Conservation (phyloP, 2,113 vertebrate genomes). For the Orthonyx spaldingii region DNA sequence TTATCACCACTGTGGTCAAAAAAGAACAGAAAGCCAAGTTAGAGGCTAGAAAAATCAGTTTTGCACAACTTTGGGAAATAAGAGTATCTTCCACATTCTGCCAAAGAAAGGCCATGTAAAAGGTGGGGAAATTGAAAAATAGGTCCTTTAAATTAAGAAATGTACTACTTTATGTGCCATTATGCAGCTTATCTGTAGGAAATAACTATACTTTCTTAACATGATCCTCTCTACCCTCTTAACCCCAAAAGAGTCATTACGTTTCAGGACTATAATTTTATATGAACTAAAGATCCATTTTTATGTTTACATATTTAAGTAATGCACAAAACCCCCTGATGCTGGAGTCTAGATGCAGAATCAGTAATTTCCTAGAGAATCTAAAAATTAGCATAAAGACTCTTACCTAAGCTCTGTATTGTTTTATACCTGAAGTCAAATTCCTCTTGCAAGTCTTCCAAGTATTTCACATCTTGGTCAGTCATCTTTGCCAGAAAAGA, state of each 20-base stretch:
- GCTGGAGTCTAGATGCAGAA: background rate
- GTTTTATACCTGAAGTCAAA: conserved; percentile 98
- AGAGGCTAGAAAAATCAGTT: background rate
- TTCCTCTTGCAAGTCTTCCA: conserved; percentile 95
- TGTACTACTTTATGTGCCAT: background rate
- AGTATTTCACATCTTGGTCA: conserved; percentile 92
- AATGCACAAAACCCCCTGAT: rapidly evolving
- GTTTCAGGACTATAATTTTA: background rate
- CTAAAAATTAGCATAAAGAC: background rate
- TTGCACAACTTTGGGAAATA: background rate
- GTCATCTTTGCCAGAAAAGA: conserved; percentile 77
- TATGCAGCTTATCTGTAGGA: background rate
- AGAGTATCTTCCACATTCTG: background rate
- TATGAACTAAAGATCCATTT: background rate
- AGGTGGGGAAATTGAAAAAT: background rate
- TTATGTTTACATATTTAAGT: background rate
- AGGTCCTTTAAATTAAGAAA: background rate
- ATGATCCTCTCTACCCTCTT: background rate
- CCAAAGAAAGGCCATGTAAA: background rate
- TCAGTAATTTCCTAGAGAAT: background rate
- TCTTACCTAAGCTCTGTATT: conserved; percentile 89
- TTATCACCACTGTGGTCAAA: conserved; percentile 25
- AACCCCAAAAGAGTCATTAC: background rate
- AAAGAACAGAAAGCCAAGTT: conserved; percentile 15
- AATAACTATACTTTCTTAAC: background rate